Conservation (phyloP, 2,113 vertebrate species). For the Zapus hudsonius region DNA sequence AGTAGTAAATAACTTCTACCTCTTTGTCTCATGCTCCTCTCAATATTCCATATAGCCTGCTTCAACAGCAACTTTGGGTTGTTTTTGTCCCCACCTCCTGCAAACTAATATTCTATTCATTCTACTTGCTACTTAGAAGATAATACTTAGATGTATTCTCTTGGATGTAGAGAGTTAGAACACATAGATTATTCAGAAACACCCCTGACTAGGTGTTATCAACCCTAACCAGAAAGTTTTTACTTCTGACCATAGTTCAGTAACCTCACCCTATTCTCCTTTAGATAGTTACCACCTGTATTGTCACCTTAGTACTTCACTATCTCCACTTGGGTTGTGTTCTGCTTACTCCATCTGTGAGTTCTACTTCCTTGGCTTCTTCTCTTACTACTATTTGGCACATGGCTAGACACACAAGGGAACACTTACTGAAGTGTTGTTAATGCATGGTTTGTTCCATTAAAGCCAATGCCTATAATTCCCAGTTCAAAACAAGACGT, state of each 20-base stretch:
- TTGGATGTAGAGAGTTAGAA: neutral
- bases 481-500: constrained; percentile 30
- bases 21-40: neutral
- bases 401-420: constrained; percentile 47
- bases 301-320: constrained; percentile 12
- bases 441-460: constrained; percentile 49
- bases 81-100: neutral
- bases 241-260: constrained; percentile 2
- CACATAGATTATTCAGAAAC: neutral
- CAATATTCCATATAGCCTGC: neutral
- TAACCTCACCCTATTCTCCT: neutral
- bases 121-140: constrained; percentile 38
- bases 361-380: constrained; percentile 19
- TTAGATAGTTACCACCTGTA: constrained; percentile 30
- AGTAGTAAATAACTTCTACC: constrained; percentile 16
- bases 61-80: constrained; percentile 38
- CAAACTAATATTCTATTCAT: constrained; percentile 30
- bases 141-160: constrained; percentile 10
- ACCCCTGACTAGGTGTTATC: neutral
- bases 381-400: constrained; percentile 32
- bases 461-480: constrained; percentile 26
- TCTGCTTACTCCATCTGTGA: constrained; percentile 41
- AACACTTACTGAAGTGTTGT: constrained; percentile 41
- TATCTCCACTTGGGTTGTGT: constrained; percentile 3
- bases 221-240: constrained; percentile 11